Evolutionary conservation across 2,888 invertebrate genomes (phyloP), one percentile per base, ranked within the genome.

Genomic region (Cerastis rubricosa): DNA sequence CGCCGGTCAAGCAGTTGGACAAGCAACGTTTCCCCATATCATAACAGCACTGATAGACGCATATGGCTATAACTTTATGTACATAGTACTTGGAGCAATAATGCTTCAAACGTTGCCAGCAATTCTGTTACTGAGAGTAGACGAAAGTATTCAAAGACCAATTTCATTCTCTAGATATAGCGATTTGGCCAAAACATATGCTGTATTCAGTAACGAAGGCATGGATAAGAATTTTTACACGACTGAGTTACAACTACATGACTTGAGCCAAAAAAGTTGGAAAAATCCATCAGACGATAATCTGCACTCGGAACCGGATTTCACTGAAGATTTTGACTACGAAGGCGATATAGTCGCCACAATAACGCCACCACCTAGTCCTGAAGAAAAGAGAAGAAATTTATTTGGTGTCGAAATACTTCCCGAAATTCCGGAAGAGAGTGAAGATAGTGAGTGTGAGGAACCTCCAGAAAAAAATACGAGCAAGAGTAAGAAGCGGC

Each of bases 381-480:
- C 96, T 22, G 96, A 97, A 85, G 96, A 97, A 85, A 96, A 94
- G 79, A 92, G 95, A 71, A 93, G 95, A 89, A 96, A 96, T 82
- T 93, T 96, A 63, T 96, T 95, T 84, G 97, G 97, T 7, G 96
- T 97, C 64, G 96, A 97, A 88, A 96, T 97, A 88, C 90, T 97
- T 75, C 97, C 97, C 43, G 96, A 97, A 91, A 97, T 97, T 90
- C 95, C 96, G 7, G 97, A 97, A 90, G 97, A 97, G 89, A 96
- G 94, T 75, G 97, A 97, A 89, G 93, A 94, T 35, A 94, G 93
- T 57, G 94, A 94, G 19, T 87, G 89, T 35, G 93, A 93, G 19
- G 89, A 93, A 75, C 75, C 85, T 61, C 89, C 83, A 78, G 71
- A 81, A 64, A 90, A 89, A 80, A 88, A 89, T 78, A 77, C 87